Conservation (phyloP, 2,113 vertebrate species). For the rabbit (Oryctolagus cuniculus) region DNA sequence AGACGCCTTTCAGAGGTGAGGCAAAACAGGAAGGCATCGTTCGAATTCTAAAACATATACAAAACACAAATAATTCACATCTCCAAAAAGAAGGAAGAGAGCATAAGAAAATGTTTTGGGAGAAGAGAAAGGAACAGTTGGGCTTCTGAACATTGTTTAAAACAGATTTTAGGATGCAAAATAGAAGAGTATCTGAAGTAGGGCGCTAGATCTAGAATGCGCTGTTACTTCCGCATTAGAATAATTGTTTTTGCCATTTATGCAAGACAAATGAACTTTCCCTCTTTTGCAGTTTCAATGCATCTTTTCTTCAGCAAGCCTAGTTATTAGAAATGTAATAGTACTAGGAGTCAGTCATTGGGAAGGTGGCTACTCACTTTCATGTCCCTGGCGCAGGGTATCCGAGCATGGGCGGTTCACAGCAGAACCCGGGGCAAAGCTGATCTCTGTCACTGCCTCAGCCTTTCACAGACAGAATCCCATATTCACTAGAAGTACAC, state of each 20-base stretch:
- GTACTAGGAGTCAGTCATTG: neutral
- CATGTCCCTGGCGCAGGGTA: neutral
- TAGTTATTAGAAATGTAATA: neutral
- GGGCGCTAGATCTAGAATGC: neutral
- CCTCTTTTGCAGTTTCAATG: slow-evolving; percentile 20
- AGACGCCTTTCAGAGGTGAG: neutral
- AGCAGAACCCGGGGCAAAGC: accelerated
- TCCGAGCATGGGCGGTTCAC: neutral
- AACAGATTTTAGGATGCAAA: neutral
- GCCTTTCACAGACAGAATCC: neutral
- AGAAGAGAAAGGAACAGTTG: neutral
- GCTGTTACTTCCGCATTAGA: neutral
- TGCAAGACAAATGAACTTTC: neutral
- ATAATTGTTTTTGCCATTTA: neutral
- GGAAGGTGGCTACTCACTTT: neutral
- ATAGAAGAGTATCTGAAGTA: neutral
- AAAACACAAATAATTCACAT: neutral
- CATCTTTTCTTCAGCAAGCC: neutral
- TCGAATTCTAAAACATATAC: neutral
- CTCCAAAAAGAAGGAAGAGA: neutral
- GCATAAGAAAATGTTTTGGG: neutral
- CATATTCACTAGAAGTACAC: neutral
- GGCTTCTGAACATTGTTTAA: neutral
- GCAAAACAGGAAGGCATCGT: neutral
- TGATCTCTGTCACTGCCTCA: neutral